Conservation (phyloP, 2,888 invertebrate genomes). For the Galeopsomyia nigrocyanea region DNA sequence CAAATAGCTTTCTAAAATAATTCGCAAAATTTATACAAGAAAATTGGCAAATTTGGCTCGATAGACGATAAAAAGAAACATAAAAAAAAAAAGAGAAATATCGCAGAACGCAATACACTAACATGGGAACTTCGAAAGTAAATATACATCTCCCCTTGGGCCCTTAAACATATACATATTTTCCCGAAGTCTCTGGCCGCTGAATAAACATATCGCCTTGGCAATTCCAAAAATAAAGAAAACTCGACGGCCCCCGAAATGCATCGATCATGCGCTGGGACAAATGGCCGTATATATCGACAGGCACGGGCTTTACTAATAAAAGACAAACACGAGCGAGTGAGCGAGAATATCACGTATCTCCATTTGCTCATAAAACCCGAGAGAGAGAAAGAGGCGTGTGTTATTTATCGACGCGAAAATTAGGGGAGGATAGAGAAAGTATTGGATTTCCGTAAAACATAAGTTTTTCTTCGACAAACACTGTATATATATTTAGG, state of each 20-base stretch:
- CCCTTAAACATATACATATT: not conserved
- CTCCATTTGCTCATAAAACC: slow-evolving; percentile 1
- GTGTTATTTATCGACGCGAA: slow-evolving; percentile 39
- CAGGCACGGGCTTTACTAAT: slow-evolving; percentile 38
- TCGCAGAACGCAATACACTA: too few species aligned
- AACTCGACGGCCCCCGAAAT: not conserved
- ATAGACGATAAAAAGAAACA: too few species aligned
- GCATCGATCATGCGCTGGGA: slow-evolving; percentile 28
- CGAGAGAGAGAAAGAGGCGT: not conserved
- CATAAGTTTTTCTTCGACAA: slow-evolving; percentile 35
- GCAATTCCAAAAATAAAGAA: slow-evolving; percentile 16
- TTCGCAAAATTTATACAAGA: too few species aligned
- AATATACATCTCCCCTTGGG: not conserved
- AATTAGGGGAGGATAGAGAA: slow-evolving; percentile 40
- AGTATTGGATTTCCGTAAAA: slow-evolving; percentile 48
- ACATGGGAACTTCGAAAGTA: not conserved
- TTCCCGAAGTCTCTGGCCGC: not conserved
- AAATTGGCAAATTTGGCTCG: too few species aligned
- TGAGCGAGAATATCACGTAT: slow-evolving; percentile 38
- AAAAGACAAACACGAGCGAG: slow-evolving; percentile 29
- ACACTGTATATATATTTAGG: not conserved
- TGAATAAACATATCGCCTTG: slow-evolving; percentile 1
- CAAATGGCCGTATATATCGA: slow-evolving; percentile 23
- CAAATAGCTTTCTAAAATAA: too few species aligned
- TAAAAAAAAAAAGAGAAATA: too few species aligned